These are phyloP conservation scores for Semotilus atromaculatus DNA, from an alignment of 2,797 vertebrate genomes.

Conservation along the genomic window DNA sequence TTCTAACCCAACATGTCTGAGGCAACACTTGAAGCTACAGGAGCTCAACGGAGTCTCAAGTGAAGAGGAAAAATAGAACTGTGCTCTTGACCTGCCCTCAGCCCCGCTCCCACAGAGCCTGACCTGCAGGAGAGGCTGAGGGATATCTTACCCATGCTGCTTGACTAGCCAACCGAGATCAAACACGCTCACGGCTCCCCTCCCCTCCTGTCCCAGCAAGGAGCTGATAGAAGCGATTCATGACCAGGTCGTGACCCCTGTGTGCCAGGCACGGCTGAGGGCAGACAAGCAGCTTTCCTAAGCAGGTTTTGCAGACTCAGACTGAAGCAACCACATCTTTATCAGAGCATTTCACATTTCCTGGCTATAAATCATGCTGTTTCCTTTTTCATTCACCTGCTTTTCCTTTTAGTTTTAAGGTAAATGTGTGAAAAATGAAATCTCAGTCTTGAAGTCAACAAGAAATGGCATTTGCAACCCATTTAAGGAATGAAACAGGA, in stretches of 20 bases:
- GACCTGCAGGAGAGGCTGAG: constrained; percentile 93
- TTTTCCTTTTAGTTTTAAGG: constrained; percentile 26
- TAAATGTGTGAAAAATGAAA: background rate
- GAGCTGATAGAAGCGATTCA: constrained; percentile 91
- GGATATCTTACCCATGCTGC: constrained; percentile 94
- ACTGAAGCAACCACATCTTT: constrained; percentile 48
- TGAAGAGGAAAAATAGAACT: constrained; percentile 56
- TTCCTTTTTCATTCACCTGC: constrained; percentile 10
- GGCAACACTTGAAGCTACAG: constrained; percentile 33
- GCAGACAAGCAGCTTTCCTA: constrained; percentile 79
- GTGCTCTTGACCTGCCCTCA: constrained; percentile 61
- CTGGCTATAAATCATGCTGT: constrained; percentile 27
- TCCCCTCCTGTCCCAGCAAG: constrained; percentile 85
- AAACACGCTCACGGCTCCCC: constrained; percentile 92
- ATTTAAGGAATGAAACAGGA: background rate
- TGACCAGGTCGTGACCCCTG: constrained; percentile 85
- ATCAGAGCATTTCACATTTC: constrained; percentile 36
- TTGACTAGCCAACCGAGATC: constrained; percentile 96
- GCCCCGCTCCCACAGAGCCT: constrained; percentile 70
- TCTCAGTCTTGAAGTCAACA: background rate
- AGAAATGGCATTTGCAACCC: background rate
- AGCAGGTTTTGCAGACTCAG: constrained; percentile 27
- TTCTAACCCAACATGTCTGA: background rate
- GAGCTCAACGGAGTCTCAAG: constrained; percentile 37
- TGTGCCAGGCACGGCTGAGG: constrained; percentile 86